Evolutionary conservation across 2,888 invertebrate species (phyloP).

Genomic region (Drosophila quinaria): DNA sequence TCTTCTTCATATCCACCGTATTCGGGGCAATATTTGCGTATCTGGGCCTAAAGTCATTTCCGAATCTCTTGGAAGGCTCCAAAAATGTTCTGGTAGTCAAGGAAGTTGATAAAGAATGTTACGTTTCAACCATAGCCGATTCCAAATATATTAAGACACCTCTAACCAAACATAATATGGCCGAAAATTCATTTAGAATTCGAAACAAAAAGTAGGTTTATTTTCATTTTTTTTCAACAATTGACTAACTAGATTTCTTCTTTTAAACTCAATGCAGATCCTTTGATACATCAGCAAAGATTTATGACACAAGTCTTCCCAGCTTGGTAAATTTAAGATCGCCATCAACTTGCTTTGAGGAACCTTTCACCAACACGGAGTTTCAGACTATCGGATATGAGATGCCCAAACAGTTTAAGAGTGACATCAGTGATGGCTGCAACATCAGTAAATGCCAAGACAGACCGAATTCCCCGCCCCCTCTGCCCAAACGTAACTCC

Average conservation of each 20-base stretch:
- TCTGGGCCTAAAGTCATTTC: constrained; percentile 77
- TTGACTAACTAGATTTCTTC: background rate
- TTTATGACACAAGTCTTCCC: constrained; percentile 35
- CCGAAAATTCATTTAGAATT: background rate
- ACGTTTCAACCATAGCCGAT: constrained; percentile 76
- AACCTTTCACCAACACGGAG: constrained; percentile 37
- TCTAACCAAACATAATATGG: constrained; percentile 10
- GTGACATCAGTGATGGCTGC: constrained; percentile 46
- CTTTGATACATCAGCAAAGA: constrained; percentile 9
- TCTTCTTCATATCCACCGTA: constrained; percentile 71
- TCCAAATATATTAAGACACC: constrained; percentile 50
- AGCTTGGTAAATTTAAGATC: constrained; percentile 46
- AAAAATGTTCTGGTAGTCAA: constrained; percentile 80
- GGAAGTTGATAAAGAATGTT: constrained; percentile 67
- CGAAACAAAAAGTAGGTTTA: constrained; percentile 19
- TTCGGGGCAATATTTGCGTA: constrained; percentile 78
- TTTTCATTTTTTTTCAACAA: background rate
- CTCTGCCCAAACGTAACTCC: constrained; percentile 82
- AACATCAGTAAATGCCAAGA: constrained; percentile 55
- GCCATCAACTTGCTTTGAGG: constrained; percentile 58
- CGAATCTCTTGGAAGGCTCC: constrained; percentile 81
- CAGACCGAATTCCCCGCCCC: constrained; percentile 78
- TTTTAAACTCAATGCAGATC: constrained; percentile 37
- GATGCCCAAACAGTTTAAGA: constrained; percentile 59
- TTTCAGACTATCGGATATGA: constrained; percentile 64